These are phyloP conservation scores for Mechanitis mazaeus DNA, from an alignment of 2,888 invertebrate species.

Conservation along the genomic window DNA sequence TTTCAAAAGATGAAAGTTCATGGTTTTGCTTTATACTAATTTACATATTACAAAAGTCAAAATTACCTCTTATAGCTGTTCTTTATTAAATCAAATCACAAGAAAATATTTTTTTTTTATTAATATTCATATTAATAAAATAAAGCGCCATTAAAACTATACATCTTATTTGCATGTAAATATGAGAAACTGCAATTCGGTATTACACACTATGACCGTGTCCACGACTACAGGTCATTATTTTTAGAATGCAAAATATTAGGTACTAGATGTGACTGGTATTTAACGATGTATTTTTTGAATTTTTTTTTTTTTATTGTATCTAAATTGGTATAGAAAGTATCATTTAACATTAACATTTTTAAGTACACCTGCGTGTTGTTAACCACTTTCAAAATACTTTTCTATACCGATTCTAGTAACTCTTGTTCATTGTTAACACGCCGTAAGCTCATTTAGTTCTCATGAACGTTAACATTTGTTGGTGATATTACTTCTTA, in stretches of 20 bases:
- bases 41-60: too few relatives aligned
- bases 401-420: slow-evolving; percentile 8
- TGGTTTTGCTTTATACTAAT: too few relatives aligned
- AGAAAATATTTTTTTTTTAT: slow-evolving; percentile 1
- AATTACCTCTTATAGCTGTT: too few relatives aligned
- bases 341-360: too few relatives aligned
- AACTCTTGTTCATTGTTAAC: slow-evolving; percentile 17
- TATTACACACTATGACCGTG: slow-evolving; percentile 32
- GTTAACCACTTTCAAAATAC: too few relatives aligned
- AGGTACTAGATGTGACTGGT: background rate
- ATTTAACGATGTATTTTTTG: background rate
- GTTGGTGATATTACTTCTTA: slow-evolving; percentile 25
- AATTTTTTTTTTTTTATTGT: too few relatives aligned
- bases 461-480: slow-evolving; percentile 25
- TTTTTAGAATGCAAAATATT: background rate
- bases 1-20: too few relatives aligned
- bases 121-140: slow-evolving; percentile 25
- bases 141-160: slow-evolving; percentile 17
- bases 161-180: slow-evolving; percentile 40
- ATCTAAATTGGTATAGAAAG: too few relatives aligned
- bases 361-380: too few relatives aligned
- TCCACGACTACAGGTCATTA: slow-evolving; percentile 17
- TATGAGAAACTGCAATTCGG: slow-evolving; percentile 30
- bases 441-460: slow-evolving; percentile 30
- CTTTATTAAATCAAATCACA: too few relatives aligned